phyloP scores from a whole-genome alignment of 2,113 vertebrate genomes.

The Tetrax tetrax region DNA sequence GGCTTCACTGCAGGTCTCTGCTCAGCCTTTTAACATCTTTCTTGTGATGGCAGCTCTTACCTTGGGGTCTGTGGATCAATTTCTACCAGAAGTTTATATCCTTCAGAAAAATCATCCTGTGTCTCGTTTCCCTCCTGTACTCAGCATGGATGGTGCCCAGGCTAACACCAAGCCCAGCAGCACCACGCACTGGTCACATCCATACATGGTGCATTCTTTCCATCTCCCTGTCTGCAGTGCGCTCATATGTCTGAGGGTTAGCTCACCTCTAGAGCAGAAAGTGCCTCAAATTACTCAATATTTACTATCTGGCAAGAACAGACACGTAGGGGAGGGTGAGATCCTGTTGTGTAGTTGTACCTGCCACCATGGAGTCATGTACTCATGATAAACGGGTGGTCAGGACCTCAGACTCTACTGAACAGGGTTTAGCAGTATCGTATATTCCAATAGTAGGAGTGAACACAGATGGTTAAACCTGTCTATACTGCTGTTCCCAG shows the following conservation, averaged over 20 bases:
- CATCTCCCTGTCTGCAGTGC: neutral
- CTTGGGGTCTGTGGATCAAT: neutral
- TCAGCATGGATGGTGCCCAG: neutral
- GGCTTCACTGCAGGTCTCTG: neutral
- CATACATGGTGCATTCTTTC: neutral
- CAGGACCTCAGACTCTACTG: neutral
- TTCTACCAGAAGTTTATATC: neutral
- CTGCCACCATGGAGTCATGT: neutral
- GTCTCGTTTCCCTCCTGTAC: neutral
- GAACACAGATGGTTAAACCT: neutral
- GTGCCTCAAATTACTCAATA: neutral
- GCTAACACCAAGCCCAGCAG: neutral
- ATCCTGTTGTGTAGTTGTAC: neutral
- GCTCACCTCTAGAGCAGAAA: neutral
- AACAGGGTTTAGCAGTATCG: neutral
- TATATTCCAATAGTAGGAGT: neutral
- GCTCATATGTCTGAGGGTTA: neutral
- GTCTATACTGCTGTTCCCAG: neutral
- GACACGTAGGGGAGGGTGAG: neutral
- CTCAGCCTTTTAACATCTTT: neutral
- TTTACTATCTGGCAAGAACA: neutral
- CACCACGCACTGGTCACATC: fast-evolving
- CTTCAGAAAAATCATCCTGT: neutral
- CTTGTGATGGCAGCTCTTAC: neutral
- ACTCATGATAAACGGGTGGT: neutral